Percentiles rank a stretch among this genome's conserved stretches.
Evolutionary conservation across 1,140 invertebrate genomes (phyloP).

Genomic region (Scaptodrosophila lebanonensis): DNA sequence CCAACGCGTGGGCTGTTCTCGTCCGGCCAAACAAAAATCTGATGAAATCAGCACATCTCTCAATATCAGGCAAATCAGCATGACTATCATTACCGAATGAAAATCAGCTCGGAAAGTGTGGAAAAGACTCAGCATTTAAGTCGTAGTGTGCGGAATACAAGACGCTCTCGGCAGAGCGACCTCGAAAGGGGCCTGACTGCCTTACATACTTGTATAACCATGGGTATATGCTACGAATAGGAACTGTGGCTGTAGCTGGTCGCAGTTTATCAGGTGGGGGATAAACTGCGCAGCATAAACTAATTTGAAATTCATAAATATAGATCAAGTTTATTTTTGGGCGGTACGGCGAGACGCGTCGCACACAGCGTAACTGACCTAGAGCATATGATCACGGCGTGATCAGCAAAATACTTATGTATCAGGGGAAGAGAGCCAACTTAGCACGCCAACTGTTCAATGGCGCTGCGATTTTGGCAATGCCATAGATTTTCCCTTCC

Average conservation of each 20-base stretch:
- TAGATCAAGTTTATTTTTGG: constrained; percentile 66
- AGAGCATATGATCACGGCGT: constrained; percentile 64
- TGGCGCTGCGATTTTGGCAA: not conserved
- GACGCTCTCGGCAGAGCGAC: no score
- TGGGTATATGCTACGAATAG: no score
- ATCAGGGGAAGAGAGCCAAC: constrained; percentile 15
- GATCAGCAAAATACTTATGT: constrained; percentile 49
- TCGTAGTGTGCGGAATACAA: no score
- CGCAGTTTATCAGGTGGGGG: constrained; percentile 30
- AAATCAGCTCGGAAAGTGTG: constrained; percentile 26
- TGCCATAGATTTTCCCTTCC: no score
- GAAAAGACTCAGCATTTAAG: no score
- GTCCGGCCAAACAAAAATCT: constrained; percentile 23
- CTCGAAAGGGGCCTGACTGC: no score
- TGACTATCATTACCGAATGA: no score
- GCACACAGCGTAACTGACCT: constrained; percentile 65
- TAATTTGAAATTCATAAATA: constrained; percentile 52
- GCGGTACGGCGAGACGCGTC: constrained; percentile 9
- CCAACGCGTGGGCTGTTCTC: no score
- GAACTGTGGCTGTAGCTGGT: not conserved
- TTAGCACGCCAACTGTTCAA: constrained; percentile 6
- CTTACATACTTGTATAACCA: no score
- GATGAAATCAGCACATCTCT: constrained; percentile 38
- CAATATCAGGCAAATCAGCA: constrained; percentile 41
- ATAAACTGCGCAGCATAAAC: constrained; percentile 71